These are phyloP conservation scores for Eutrigla gurnardus DNA, from an alignment of 2,797 vertebrate genomes.

Conservation along the genomic window DNA sequence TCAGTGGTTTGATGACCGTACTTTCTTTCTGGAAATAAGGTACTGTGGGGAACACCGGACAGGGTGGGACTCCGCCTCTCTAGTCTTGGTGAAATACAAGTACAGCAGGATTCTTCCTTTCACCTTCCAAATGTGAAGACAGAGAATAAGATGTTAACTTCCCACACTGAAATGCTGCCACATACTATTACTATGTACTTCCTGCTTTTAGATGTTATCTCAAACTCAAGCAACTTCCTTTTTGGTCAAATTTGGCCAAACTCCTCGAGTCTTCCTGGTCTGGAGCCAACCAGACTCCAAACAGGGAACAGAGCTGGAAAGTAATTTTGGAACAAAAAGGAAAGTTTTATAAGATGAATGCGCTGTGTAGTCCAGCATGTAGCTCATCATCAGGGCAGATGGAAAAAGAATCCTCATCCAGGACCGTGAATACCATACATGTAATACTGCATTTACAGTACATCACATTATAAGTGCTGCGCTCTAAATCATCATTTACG, in stretches of 20 bases:
- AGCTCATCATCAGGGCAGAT: constrained; percentile 7
- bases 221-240: no score
- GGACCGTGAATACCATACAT: not conserved
- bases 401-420: constrained; percentile 3
- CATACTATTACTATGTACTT: not conserved
- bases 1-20: no score
- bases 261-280: not conserved
- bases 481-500: not conserved
- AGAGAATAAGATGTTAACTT: not conserved
- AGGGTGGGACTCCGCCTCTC: no score
- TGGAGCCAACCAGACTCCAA: not conserved
- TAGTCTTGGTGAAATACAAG: not conserved
- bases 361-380: not conserved
- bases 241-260: not conserved
- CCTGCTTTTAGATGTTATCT: no score
- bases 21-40: no score
- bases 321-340: not conserved
- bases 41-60: no score
- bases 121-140: not conserved
- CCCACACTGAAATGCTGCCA: constrained; percentile 5
- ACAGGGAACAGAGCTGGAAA: not conserved
- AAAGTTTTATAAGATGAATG: not conserved
- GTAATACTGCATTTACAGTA: constrained; percentile 21
- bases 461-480: constrained; percentile 13
- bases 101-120: not conserved